Base-by-base conservation (phyloP, 2,797 vertebrate species). In the Falco biarmicus region DNA sequence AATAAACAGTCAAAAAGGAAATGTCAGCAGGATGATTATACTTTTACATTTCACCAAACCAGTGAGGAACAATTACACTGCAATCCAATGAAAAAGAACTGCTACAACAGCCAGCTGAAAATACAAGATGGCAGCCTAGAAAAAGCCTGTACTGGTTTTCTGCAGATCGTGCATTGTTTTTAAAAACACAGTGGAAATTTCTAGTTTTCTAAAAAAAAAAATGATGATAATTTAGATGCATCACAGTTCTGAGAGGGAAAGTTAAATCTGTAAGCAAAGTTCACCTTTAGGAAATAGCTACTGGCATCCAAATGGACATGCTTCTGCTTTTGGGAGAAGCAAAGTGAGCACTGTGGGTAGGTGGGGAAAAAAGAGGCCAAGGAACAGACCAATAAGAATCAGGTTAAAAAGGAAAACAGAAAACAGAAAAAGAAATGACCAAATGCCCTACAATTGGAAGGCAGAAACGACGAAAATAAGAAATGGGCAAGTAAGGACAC, bases 1-100 rank as follows among this genome's bases (percentile, higher is more conserved):
- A 92, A 97, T 88, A 89, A 93, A 89, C 28, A 82, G 20, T 2
- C 19, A 54, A 86, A 89, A 81, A 63, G 70, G 13, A 89, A 89
- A 86, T 74, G 53, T 76, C 84, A 95, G 18, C 21, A 57, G 41
- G 32, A 61, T 80, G 25, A 91, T 93, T 95, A 81, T 59, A 57
- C 47, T 89, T 94, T 61, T 48, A 79, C 31, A 68, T 77, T 76
- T 71, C 45, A 64, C 69, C 53, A 17, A 80, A 57, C 9, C 45
- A 77, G 32, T 48, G 51, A 93, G 28, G 29, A 93, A 63, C 31
- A 96, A 81, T 71, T 79, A 84, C 26, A 19, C n/a, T 37, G 24
- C 65, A 90, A 93, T 61, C 41, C 56, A 90, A 37, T 34, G 69
- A 64, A 85, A 88, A 82, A 41, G 9, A 73, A 69, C 20, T 59